Evolutionary conservation across 1,140 invertebrate species (phyloP), one percentile per base, ranked within the genome.

Genomic region (Euwallacea fornicatus): DNA sequence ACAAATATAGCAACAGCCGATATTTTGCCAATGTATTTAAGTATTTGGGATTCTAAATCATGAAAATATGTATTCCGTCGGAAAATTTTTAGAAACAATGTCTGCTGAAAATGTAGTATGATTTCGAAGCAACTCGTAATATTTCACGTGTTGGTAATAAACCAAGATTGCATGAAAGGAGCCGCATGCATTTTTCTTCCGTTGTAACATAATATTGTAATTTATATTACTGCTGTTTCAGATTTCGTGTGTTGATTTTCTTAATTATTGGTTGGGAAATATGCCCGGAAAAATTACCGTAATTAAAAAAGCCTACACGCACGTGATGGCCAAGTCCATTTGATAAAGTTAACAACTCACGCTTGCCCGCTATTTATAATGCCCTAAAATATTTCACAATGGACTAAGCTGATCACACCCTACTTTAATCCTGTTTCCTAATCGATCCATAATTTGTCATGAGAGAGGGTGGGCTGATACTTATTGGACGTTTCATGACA

Each of bases 261-360:
- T 66, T 66, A 66, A 55, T 66, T 66, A 66, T 64, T 64, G 64
- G 10, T 56, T 54, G 47, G 53, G 55, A 53, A 66, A 66, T 66
- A 66, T 66, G 47, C 50, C 64, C 64, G 41, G 21, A 66, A 21
- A 66, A 66, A 66, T 66, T 66, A 66, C 64, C 53, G 64, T 66
- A 66, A 66, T 66, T 66, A 66, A 55, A 66, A 66, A 66, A 66
- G 50, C 55, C 64, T 55, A 55, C 64, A 66, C 64, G 64, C 64
- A 66, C 64, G 42, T 66, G 64, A 43, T 55, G 47, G 50, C 64
- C 50, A 66, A 55, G 10, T 66, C 47, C 53, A 54, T 66, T 66
- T 66, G 53, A 66, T 66, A 66, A 66, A 66, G 64, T 66, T 66
- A 66, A 66, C 53, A 55, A 66, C 64, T 66, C 47, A 55, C 64